Evolutionary conservation across 2,888 invertebrate species (phyloP).

Genomic region (Toxonevra muliebris): DNA sequence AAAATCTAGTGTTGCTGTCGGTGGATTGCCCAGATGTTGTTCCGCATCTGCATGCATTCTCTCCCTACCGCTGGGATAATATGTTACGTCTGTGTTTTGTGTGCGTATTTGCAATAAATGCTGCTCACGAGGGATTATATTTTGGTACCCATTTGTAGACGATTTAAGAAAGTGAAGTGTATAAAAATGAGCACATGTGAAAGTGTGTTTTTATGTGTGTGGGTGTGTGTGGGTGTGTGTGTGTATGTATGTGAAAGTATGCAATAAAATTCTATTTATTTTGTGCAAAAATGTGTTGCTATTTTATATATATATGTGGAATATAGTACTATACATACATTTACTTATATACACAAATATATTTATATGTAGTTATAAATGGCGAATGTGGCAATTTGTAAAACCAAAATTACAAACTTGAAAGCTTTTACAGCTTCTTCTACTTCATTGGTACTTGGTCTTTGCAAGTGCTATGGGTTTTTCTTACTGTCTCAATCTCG

Average conservation of each 20-base stretch:
- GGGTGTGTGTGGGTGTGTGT: neutral
- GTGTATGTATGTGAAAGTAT: slow-evolving; percentile 12
- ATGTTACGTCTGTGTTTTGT: neutral
- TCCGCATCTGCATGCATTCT: too few species aligned
- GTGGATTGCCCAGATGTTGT: too few species aligned
- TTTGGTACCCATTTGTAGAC: too few species aligned
- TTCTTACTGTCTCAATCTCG: too few species aligned
- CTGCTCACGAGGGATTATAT: too few species aligned
- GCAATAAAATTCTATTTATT: slow-evolving; percentile 30
- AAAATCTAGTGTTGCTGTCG: too few species aligned
- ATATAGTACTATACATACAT: too few species aligned
- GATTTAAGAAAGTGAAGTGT: neutral
- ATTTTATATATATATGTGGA: neutral
- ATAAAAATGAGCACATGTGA: neutral
- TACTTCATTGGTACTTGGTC: too few species aligned
- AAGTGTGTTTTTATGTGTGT: too few species aligned
- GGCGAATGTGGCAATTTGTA: slow-evolving; percentile 3
- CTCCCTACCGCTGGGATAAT: neutral
- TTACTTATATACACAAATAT: too few species aligned
- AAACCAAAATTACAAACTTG: slow-evolving; percentile 22
- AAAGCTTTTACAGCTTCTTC: slow-evolving; percentile 20
- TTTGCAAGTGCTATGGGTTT: too few species aligned
- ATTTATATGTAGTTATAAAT: too few species aligned
- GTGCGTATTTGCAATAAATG: neutral
- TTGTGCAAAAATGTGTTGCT: slow-evolving; percentile 10